These are phyloP conservation scores for Pterois miles DNA, from an alignment of 2,797 vertebrate genomes.

Conservation along the genomic window DNA sequence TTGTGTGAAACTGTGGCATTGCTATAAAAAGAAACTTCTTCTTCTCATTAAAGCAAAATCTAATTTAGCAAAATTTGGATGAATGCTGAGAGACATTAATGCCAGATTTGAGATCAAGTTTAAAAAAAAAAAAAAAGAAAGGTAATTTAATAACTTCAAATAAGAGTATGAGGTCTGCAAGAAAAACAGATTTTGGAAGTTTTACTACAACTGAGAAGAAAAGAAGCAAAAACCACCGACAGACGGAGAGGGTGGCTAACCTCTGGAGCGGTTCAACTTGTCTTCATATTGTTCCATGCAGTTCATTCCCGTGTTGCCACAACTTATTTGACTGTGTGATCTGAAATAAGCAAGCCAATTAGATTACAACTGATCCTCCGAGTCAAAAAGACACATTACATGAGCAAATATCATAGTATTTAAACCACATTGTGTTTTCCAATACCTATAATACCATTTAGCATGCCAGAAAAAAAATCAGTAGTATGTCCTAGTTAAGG, in stretches of 20 bases:
- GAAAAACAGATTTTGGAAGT: slow-evolving; percentile 23
- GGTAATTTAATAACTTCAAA: slow-evolving; percentile 11
- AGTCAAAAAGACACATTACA: neutral
- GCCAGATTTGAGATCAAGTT: slow-evolving; percentile 3
- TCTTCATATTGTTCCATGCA: neutral
- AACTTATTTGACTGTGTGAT: neutral
- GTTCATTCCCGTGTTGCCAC: neutral
- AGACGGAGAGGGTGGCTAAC: neutral
- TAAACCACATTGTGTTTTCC: neutral
- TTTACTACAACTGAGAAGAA: slow-evolving; percentile 7
- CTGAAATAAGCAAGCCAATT: neutral
- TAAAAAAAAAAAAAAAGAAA: neutral
- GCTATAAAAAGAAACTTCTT: neutral
- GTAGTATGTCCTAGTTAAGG: neutral
- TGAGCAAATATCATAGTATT: neutral
- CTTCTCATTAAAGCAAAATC: slow-evolving; percentile 18
- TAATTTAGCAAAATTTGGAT: slow-evolving; percentile 19
- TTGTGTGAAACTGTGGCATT: neutral
- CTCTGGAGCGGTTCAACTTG: slow-evolving; percentile 9
- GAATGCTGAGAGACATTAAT: neutral
- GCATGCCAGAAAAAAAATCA: neutral
- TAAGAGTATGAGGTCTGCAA: neutral
- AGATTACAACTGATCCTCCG: neutral
- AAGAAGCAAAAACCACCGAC: slow-evolving; percentile 15
- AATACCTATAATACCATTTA: neutral